Base-by-base conservation (phyloP, 1,140 invertebrate species). In the Listronotus oregonensis region DNA sequence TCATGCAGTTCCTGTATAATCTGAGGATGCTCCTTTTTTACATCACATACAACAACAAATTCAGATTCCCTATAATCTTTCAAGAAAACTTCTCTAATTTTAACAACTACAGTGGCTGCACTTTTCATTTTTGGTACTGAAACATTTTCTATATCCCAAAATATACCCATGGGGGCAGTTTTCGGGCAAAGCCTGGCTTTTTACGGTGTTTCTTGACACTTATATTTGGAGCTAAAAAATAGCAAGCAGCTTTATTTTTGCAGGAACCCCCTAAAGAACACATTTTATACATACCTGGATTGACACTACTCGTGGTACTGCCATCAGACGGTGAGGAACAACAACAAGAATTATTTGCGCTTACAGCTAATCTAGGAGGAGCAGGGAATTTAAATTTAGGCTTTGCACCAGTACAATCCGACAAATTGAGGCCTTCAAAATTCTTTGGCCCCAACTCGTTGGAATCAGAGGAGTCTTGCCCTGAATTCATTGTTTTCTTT, bases 91-190 rank as follows among this genome's bases (percentile, higher is more conserved):
- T 91, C 84, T 74, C 93, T 82, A 67, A 96, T 91, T 43, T 85
- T 83, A 71, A 92, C 85, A 14, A 91, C 92, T 43, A 93, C 85
- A 70, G 86, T 85, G 69, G 91, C 84, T 43, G 92, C 91, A 59
- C 91, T 94, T 77, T 89, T 89, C 55, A 87, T 88, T 77, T 88
- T 88, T 7, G 93, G 92, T 39, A 96, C 89, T 77, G 87, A 85
- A 79, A 91, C 93, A 76, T 94, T 96, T 84, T 96, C 93, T 75
- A 96, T 96, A 77, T 96, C 93, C 93, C 93, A 96, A 80, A 95
- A 96, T 49, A 96, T 91, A 54, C 92, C 93, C 75, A 95, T 89
- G 0, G 92, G 90, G 86, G 85, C 49, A 88, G 69, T 68, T 76
- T 79, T 17, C 75, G 79, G n/a, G 15, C 57, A 21, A 42, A 61